These are phyloP conservation scores for Tenthredo amoena DNA, from an alignment of 2,888 invertebrate genomes.

Conservation along the genomic window DNA sequence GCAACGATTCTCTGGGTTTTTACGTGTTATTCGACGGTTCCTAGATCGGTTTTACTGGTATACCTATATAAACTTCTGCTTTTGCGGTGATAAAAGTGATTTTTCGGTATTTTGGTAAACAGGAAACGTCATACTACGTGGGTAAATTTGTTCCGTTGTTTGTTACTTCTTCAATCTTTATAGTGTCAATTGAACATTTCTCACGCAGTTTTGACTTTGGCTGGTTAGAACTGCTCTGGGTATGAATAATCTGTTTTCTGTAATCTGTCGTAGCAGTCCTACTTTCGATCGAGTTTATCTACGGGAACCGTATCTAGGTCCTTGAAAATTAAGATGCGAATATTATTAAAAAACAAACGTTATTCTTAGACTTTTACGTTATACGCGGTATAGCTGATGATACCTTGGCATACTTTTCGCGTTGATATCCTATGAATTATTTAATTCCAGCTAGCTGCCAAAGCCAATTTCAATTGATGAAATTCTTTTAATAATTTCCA, in stretches of 20 bases:
- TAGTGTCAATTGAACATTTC: neutral
- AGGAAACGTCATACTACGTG: neutral
- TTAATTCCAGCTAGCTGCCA: no score
- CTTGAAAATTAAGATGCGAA: neutral
- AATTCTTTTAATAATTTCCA: neutral
- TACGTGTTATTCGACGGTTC: neutral
- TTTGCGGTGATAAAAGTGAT: slow-evolving; percentile 2
- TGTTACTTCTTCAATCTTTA: neutral
- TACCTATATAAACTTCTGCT: neutral
- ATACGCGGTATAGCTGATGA: neutral
- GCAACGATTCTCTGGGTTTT: neutral
- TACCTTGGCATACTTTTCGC: neutral
- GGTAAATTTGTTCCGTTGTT: slow-evolving; percentile 2
- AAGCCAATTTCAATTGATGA: slow-evolving; percentile 2
- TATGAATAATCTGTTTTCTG: no score
- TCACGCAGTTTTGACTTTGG: neutral
- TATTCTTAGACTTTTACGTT: no score
- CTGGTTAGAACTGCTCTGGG: neutral
- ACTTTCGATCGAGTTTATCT: neutral
- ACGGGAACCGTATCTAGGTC: neutral
- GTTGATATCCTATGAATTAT: neutral
- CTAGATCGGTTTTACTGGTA: neutral
- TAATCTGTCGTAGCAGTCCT: neutral
- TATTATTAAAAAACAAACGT: neutral
- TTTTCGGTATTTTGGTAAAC: slow-evolving; percentile 2